A percentile compares a stretch with the other conserved stretches of the same genome.
Conservation (phyloP, 1,140 invertebrate genomes). For the Zaprionus ghesquierei region DNA sequence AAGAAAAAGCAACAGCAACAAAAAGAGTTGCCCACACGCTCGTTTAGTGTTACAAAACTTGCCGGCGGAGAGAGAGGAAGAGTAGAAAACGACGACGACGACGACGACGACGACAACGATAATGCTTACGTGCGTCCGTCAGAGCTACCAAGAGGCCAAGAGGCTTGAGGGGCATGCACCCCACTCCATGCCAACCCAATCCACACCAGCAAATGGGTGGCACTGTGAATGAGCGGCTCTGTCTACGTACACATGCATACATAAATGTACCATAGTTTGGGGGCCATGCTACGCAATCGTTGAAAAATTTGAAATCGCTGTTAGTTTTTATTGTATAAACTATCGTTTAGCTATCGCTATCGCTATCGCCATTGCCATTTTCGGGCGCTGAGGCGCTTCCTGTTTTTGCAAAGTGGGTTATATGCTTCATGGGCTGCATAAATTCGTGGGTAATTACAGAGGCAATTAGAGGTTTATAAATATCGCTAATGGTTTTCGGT, state of each 20-base stretch:
- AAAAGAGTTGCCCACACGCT: slow-evolving; percentile 64
- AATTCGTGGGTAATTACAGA: slow-evolving; percentile 63
- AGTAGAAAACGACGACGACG: too few relatives aligned
- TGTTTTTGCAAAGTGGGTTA: slow-evolving; percentile 60
- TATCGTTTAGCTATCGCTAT: slow-evolving; percentile 31
- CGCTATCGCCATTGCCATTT: slow-evolving; percentile 60
- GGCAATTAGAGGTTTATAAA: slow-evolving; percentile 70
- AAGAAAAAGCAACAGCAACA: slow-evolving; percentile 25
- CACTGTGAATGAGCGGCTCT: neutral
- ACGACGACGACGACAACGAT: slow-evolving; percentile 14
- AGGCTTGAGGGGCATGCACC: slow-evolving; percentile 7
- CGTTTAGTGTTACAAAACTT: slow-evolving; percentile 67
- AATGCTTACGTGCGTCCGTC: slow-evolving; percentile 67
- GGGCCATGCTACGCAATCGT: slow-evolving; percentile 65
- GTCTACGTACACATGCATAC: too few relatives aligned
- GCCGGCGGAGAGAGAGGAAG: slow-evolving; percentile 10
- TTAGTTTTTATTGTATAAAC: slow-evolving; percentile 26
- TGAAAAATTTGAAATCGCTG: slow-evolving; percentile 62
- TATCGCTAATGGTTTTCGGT: slow-evolving; percentile 62
- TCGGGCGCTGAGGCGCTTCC: slow-evolving; percentile 51
- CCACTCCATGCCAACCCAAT: neutral
- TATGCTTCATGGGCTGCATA: slow-evolving; percentile 39
- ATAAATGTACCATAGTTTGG: too few relatives aligned
- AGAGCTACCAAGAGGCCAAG: slow-evolving; percentile 13
- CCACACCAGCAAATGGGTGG: slow-evolving; percentile 15